These are phyloP conservation scores for Mellivora capensis DNA, from an alignment of 2,113 vertebrate species.

Conservation along the genomic window DNA sequence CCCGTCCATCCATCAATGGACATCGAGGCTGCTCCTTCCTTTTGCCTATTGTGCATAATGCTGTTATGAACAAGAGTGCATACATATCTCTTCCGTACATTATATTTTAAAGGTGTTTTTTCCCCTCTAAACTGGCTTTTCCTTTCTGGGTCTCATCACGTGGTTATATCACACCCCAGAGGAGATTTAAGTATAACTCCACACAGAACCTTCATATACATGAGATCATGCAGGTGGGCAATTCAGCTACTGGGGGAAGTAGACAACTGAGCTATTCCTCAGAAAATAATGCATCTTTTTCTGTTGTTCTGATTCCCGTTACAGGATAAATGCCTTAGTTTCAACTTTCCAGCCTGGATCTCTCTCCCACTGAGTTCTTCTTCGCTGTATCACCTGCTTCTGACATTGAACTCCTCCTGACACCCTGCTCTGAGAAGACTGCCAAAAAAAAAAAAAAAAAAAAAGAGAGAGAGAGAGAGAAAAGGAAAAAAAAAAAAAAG, in stretches of 20 bases:
- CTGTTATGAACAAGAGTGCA: background rate
- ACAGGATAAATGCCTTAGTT: conserved; percentile 86
- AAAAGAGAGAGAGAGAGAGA: conserved; percentile 80
- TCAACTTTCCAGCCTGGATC: conserved; percentile 78
- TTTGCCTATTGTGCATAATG: background rate
- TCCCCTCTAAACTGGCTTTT: background rate
- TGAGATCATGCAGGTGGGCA: rapidly evolving
- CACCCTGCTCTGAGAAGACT: conserved; percentile 90
- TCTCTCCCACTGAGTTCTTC: conserved; percentile 84
- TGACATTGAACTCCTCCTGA: conserved; percentile 92
- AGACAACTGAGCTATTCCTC: background rate
- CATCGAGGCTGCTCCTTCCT: background rate
- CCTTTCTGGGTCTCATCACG: background rate
- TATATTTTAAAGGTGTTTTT: background rate
- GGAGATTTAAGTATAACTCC: background rate
- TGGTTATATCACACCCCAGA: background rate
- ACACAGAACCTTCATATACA: background rate
- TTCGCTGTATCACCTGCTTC: conserved; percentile 83
- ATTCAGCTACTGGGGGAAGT: background rate
- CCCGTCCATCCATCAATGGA: rapidly evolving
- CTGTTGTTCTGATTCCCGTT: conserved; percentile 72
- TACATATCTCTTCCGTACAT: background rate
- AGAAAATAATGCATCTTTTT: background rate
- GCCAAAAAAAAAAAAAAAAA: conserved; percentile 84
- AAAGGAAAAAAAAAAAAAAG: conserved; percentile 81